Evolutionary conservation across 2,888 invertebrate genomes (phyloP).

Genomic region (Apantesis nais): DNA sequence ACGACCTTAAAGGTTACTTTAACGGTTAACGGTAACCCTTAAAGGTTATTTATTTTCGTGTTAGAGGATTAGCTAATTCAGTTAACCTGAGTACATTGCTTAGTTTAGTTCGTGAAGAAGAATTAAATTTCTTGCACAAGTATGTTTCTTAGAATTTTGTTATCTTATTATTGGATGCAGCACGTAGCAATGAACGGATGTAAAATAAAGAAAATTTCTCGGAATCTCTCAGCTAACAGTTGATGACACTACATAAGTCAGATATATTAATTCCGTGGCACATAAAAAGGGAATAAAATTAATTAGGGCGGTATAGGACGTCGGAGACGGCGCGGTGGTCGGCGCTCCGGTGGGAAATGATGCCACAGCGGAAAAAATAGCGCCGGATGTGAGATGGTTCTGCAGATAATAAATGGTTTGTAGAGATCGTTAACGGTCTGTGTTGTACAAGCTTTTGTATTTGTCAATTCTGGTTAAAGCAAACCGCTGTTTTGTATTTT

Average conservation of each 20-base stretch:
- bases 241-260: constrained; percentile 20
- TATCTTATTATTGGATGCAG: neutral
- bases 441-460: neutral
- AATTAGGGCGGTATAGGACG: constrained; percentile 37
- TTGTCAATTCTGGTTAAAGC: neutral
- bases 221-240: constrained; percentile 15
- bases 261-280: constrained; percentile 30
- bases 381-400: constrained; percentile 30
- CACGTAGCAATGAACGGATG: neutral
- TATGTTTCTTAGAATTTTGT: neutral
- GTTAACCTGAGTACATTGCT: too few relatives aligned
- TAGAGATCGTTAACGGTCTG: neutral
- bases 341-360: constrained; percentile 39
- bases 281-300: constrained; percentile 45
- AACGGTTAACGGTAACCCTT: too few relatives aligned
- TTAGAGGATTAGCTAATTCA: neutral
- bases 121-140: too few relatives aligned
- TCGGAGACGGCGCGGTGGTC: constrained; percentile 44
- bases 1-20: too few relatives aligned
- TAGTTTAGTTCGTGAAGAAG: too few relatives aligned
- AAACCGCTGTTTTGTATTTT: neutral
- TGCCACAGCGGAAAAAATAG: constrained; percentile 28
- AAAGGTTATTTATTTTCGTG: neutral
- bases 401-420: constrained; percentile 18
- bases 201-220: constrained; percentile 1